Evolutionary conservation across 2,888 invertebrate genomes (phyloP).

Genomic region (Napeogenes sylphis): DNA sequence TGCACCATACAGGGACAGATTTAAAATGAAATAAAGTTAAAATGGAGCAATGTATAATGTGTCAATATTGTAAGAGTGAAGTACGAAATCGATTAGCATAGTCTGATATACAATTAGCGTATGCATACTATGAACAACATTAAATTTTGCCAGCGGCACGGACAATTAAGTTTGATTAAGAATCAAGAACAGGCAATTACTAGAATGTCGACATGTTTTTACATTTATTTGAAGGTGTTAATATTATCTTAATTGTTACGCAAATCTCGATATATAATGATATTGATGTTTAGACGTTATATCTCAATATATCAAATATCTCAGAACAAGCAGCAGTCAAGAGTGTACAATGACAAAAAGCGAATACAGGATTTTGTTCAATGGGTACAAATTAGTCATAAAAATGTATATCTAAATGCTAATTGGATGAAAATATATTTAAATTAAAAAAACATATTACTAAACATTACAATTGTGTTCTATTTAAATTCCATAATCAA

Average conservation of each 20-base stretch:
- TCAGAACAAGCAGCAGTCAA: too few species aligned
- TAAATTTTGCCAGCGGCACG: slow-evolving; percentile 34
- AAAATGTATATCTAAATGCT: too few species aligned
- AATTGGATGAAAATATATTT: too few species aligned
- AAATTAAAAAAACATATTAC: too few species aligned
- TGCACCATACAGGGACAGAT: slow-evolving; percentile 1
- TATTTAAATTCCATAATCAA: too few species aligned
- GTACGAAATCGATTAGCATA: slow-evolving; percentile 11
- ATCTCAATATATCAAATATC: too few species aligned
- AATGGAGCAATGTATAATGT: slow-evolving; percentile 9
- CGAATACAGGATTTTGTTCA: too few species aligned
- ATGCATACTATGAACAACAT: slow-evolving; percentile 20
- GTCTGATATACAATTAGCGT: slow-evolving; percentile 18
- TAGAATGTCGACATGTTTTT: slow-evolving; percentile 38
- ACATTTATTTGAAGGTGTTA: slow-evolving; percentile 24
- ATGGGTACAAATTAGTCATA: too few species aligned
- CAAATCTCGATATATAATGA: slow-evolving; percentile 15
- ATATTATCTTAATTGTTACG: slow-evolving; percentile 28
- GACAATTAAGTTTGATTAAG: slow-evolving; percentile 36
- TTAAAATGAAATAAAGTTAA: neutral
- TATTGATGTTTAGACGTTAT: neutral
- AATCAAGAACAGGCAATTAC: slow-evolving; percentile 32
- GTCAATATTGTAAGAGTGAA: slow-evolving; percentile 1
- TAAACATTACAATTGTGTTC: too few species aligned
- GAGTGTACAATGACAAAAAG: too few species aligned